Percentiles rank a stretch among this genome's conserved stretches.
Evolutionary conservation across 2,113 vertebrate genomes (phyloP).

Genomic region (Zingel zingel): DNA sequence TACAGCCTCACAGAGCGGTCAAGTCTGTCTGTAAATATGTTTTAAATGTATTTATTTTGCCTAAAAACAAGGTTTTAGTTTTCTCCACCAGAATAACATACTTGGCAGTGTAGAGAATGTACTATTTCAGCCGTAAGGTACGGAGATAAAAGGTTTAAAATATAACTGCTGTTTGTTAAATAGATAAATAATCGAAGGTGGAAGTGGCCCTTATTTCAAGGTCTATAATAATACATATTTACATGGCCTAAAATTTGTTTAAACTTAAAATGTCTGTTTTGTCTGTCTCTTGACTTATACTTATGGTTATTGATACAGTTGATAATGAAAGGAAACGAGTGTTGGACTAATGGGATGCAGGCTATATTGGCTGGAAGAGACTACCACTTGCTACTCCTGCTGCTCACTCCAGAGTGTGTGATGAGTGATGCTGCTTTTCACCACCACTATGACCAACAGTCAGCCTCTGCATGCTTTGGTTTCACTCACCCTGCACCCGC

Average conservation of each 20-base stretch:
- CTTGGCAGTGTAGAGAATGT: too few species aligned
- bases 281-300: background rate
- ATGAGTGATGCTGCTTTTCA: conserved; percentile 35
- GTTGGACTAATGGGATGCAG: conserved; percentile 30
- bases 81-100: background rate
- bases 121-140: too few species aligned
- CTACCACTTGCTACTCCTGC: conserved; percentile 19
- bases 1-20: too few species aligned
- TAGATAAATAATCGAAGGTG: background rate
- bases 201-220: background rate
- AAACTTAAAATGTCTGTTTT: background rate
- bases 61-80: background rate
- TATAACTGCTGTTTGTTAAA: too few species aligned
- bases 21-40: background rate
- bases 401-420: conserved; percentile 1
- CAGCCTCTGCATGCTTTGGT: conserved; percentile 19
- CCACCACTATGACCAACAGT: conserved; percentile 36
- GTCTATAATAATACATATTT: too few species aligned
- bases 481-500: conserved; percentile 30
- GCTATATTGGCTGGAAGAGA: conserved; percentile 20
- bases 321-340: background rate
- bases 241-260: background rate
- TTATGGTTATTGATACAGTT: conserved; percentile 10
- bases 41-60: background rate
- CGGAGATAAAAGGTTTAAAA: too few species aligned